Base-by-base conservation (phyloP, 2,113 vertebrate genomes). In the Antechinus stuartii region DNA sequence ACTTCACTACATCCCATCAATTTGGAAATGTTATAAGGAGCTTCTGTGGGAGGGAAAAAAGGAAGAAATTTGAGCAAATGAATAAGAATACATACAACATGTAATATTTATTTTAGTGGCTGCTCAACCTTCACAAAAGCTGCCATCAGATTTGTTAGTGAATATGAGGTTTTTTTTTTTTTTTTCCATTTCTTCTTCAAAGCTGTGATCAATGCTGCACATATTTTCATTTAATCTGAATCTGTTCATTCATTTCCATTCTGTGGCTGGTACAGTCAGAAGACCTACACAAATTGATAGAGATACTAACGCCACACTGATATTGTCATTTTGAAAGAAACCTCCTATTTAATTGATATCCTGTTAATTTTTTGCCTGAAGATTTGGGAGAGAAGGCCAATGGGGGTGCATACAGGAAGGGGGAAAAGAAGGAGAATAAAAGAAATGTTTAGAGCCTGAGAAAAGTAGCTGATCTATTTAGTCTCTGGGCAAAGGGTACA, bases 21-120 rank as follows among this genome's bases (percentile, higher is more conserved):
- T 95, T 76, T 46, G 52, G 95, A 53, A 96, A 8, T 30, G 27
- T 52, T 68, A 27, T 95, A 96, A 96, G 24, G 92, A 68, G 56
- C 30, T 92, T 56, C 84, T 25, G n/a, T 54, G 55, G 50, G 46
- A 96, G 92, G 94, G 14, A 92, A 92, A 46, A n/a, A 93, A 49
- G 84, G 24, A 93, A 93, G 54, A 2, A 46, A 54, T 91, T 22
- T 6, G 52, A 30, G 30, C 91, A 90, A 92, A 90, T 93, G 19
- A 92, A 94, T 57, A 23, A 95, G 30, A 93, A 16, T 30, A 5
- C 5, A 61, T 90, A 52, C 50, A 68, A 30, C 2, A 24, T 10
- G 52, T 4, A 93, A 9, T 95, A 95, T 96, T 94, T 49, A 0
- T 95, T 91, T 95, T 12, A 57, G 46, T 96, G 46, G 14, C 42